A percentile compares a stretch with the other conserved stretches of the same genome.
Evolutionary conservation across 1,140 invertebrate genomes (phyloP).

Genomic region (Bombyx mandarina): DNA sequence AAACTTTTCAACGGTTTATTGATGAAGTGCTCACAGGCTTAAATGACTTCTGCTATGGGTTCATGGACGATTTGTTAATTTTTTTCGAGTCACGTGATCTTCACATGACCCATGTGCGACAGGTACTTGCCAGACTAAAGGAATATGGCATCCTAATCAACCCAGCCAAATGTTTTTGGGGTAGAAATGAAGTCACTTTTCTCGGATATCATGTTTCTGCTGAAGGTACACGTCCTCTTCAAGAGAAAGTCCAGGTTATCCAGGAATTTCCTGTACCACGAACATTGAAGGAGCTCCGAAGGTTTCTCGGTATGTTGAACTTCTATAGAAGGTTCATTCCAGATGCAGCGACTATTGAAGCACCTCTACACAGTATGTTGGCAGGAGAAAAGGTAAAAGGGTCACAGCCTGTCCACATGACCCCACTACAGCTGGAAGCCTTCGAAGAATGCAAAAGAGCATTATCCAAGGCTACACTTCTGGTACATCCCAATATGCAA

Average conservation of each 20-base stretch:
- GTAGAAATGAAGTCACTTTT: not conserved
- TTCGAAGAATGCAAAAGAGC: conserved; percentile 1
- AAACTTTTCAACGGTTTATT: conserved; percentile 4
- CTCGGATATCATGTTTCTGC: not conserved
- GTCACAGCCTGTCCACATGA: not conserved
- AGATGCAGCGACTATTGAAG: not conserved
- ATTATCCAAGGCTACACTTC: not conserved
- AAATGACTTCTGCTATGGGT: not conserved
- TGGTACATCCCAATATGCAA: not conserved
- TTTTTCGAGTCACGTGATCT: not conserved
- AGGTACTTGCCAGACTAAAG: not conserved
- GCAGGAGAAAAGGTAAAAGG: not conserved
- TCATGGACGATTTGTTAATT: not conserved
- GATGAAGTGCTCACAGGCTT: not conserved
- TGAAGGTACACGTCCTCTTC: not conserved
- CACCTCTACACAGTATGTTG: not conserved
- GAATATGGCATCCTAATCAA: not conserved
- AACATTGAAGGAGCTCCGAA: not conserved
- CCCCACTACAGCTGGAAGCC: not conserved
- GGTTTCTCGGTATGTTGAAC: too few species aligned
- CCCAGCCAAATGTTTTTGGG: not conserved
- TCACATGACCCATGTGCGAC: not conserved
- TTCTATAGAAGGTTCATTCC: not conserved
- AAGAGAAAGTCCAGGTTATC: conserved; percentile 1
- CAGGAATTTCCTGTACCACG: not conserved